Evolutionary conservation across 2,797 vertebrate genomes (phyloP).

Genomic region (Hozukius guyotensis): DNA sequence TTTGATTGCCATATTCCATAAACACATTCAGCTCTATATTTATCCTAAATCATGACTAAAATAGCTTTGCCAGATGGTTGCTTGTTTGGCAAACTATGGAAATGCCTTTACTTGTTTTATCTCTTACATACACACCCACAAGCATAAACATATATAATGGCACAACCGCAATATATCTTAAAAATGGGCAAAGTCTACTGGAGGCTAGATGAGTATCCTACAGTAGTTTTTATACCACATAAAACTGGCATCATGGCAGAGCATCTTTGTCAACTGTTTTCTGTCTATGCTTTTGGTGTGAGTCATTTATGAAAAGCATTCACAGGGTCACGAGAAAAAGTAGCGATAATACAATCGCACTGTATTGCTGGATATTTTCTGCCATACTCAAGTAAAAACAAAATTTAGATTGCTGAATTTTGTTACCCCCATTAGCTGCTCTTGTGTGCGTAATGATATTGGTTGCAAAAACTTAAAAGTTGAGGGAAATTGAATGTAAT

Average conservation of each 20-base stretch:
- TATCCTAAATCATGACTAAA: slow-evolving; percentile 2
- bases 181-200: background rate
- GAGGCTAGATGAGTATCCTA: background rate
- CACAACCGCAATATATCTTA: background rate
- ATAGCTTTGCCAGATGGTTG: slow-evolving; percentile 11
- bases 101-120: background rate
- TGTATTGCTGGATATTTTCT: background rate
- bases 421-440: background rate
- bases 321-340: background rate
- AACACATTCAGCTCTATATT: background rate
- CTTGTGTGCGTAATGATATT: background rate
- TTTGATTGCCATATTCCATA: background rate
- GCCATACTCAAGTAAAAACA: background rate
- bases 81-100: background rate
- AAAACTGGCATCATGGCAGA: background rate
- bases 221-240: background rate
- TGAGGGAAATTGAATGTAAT: background rate
- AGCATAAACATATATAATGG: background rate
- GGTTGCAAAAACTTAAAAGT: background rate
- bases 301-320: background rate
- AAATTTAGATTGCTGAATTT: background rate
- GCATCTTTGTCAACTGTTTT: background rate
- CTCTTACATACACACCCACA: background rate
- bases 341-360: background rate
- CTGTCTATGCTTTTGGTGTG: background rate